Base-by-base conservation (phyloP, 1,140 invertebrate genomes). In the Triops cancriformis region DNA sequence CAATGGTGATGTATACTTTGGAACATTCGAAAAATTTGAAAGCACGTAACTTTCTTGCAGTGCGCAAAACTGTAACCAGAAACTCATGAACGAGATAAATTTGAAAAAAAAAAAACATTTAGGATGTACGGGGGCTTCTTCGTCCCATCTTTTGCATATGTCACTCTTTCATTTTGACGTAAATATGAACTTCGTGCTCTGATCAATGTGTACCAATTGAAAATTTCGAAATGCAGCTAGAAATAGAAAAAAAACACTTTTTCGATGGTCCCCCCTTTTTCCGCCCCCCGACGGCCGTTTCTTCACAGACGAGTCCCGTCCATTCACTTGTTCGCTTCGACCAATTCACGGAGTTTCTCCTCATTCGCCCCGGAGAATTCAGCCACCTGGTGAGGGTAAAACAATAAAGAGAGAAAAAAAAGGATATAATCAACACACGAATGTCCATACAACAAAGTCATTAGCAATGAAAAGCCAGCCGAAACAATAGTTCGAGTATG, bases 291-390 rank as follows among this genome's bases (percentile, higher is more conserved):
- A 37, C 7, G 31, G 14, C 14, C 51, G 10, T 14, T 23, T 14
- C 23, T 64, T 64, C 51, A 37, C 2, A 37, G 51, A 14, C 51
- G 51, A 64, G 3, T 45, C 41, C 6, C 26, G 12, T 77, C 42
- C 41, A 31, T 80, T 85, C 86, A 88, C 80, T 87, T 89, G 81
- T 88, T 80, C 81, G 90, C 89, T 72, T 87, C 81, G 81, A 94
- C 87, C 10, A 86, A 85, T 81, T 89, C 87, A 82, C 87, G 88
- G 18, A 96, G 84, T 84, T 91, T 94, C 6, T 89, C 87, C 64
- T 88, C 87, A 83, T 93, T 95, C 43, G 93, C 93, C 26, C 94
- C 94, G 79, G 91, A 89, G 83, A 95, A 93, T 76, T 88, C 87
- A 9, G 91, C 89, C 37, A 94, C 81, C 83, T 84, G 75, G 76